phyloP scores from a whole-genome alignment of 2,797 vertebrate genomes.

The Enteromius afrohamiltoni region DNA sequence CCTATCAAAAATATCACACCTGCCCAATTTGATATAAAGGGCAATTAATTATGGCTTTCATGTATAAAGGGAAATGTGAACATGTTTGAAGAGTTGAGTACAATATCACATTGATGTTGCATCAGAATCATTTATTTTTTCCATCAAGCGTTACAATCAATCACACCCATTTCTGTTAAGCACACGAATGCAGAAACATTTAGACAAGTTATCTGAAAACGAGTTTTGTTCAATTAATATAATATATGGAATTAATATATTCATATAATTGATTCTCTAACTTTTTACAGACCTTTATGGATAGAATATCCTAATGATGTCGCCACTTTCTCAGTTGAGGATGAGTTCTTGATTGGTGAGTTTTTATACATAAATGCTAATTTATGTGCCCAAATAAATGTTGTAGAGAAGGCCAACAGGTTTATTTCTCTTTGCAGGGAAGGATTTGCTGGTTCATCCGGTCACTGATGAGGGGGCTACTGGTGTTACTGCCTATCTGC shows the following conservation, averaged over 20 bases:
- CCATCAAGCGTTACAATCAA: not conserved
- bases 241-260: no score
- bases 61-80: not conserved
- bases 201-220: not conserved
- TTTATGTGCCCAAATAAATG: not conserved
- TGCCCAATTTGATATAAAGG: not conserved
- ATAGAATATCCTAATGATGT: slow-evolving; percentile 58
- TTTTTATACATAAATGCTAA: not conserved
- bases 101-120: not conserved
- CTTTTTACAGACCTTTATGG: slow-evolving; percentile 58
- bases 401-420: not conserved
- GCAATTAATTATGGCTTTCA: not conserved
- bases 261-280: not conserved
- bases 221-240: no score
- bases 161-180: not conserved
- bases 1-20: not conserved
- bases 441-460: slow-evolving; percentile 86
- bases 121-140: not conserved
- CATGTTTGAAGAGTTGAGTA: not conserved
- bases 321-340: slow-evolving; percentile 53
- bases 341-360: slow-evolving; percentile 64
- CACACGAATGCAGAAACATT: not conserved
- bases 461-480: slow-evolving; percentile 86
- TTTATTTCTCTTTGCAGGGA: slow-evolving; percentile 71
- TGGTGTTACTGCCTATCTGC: slow-evolving; percentile 87